A percentile compares a stretch with the other conserved stretches of the same genome.
Evolutionary conservation across 2,113 vertebrate species (phyloP).

Genomic region (Tragelaphus scriptus): DNA sequence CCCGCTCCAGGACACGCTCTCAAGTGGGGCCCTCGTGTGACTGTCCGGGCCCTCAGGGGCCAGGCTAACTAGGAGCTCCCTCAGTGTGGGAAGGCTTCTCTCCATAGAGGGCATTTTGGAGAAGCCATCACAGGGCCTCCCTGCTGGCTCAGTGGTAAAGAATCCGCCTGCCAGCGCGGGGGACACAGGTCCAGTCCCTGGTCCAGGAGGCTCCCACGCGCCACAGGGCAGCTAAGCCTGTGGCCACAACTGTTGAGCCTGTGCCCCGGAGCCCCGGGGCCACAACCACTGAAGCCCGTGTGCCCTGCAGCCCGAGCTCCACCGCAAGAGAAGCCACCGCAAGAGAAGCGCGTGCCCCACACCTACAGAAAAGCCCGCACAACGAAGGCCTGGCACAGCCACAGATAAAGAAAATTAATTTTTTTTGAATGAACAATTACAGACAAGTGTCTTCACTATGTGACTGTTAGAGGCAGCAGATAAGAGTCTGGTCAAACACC

Average conservation of each 20-base stretch:
- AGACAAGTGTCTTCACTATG: background rate
- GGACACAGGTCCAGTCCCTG: rapidly evolving
- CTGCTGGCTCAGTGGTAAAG: background rate
- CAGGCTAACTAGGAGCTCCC: background rate
- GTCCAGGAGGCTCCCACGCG: background rate
- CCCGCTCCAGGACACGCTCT: background rate
- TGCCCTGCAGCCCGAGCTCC: background rate
- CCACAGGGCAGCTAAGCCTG: background rate
- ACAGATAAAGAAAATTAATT: rapidly evolving
- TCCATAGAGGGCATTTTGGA: background rate
- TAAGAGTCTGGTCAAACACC: background rate
- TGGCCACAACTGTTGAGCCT: rapidly evolving
- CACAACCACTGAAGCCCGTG: rapidly evolving
- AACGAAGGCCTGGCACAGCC: rapidly evolving
- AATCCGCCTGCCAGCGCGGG: background rate
- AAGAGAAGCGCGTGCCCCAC: rapidly evolving
- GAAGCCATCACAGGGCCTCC: background rate
- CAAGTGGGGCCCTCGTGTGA: too few species aligned
- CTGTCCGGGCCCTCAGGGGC: too few species aligned
- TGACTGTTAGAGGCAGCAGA: background rate
- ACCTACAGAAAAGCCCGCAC: rapidly evolving
- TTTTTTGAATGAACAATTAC: background rate
- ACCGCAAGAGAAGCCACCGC: rapidly evolving
- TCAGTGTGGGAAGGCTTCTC: background rate
- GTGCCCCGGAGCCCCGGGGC: background rate